Base-by-base conservation (phyloP, 92 coral and sea anemone species). In the Epizoanthus fatuus region DNA sequence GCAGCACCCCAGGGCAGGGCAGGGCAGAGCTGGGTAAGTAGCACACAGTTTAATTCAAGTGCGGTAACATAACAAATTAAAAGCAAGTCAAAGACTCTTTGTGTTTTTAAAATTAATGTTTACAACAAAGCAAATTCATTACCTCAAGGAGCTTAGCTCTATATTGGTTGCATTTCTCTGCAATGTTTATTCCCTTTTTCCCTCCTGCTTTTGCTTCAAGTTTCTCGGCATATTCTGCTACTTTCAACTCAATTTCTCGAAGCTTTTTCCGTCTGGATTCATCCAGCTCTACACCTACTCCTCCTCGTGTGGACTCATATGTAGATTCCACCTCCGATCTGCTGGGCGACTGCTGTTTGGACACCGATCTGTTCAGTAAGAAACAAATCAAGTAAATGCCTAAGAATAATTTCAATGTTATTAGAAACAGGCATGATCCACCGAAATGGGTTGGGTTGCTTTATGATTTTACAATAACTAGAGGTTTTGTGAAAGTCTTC, bases 141-240 rank as follows among this genome's bases (percentile, higher is more conserved):
- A 4, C 99, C 95, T 97, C 99, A 2, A 97, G 80, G 59, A 97
- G 92, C 74, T 97, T 95, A 22, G 89, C 90, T 45, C 99, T 83
- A 74, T 93, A 97, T 74, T 89, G 93, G 44, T 95, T 90, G 58
- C 98, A 95, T 92, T 97, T 97, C 72, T 93, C 94, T n/a, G 94
- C 95, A 6, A 97, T 95, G 75, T 75, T 85, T n/a, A 69, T 87
- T 37, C 93, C 91, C 37, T 88, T 88, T 63, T 84, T 89, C 44
- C 93, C 88, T 19, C 87, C 87, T 16, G 95, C 96, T 66, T 94
- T 94, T 11, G 99, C 98, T 74, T 97, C 99, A 72, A 97, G 87
- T 88, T 97, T 97, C 95, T 97, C 98, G 0, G 99, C 95, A 72
- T 93, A 95, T 67, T 95, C 95, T 4, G 99, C 99, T 62, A 97